A percentile compares a stretch with the other conserved stretches of the same genome.
phyloP scores from a whole-genome alignment of 1,140 invertebrate species.

The Calliphora vicina region DNA sequence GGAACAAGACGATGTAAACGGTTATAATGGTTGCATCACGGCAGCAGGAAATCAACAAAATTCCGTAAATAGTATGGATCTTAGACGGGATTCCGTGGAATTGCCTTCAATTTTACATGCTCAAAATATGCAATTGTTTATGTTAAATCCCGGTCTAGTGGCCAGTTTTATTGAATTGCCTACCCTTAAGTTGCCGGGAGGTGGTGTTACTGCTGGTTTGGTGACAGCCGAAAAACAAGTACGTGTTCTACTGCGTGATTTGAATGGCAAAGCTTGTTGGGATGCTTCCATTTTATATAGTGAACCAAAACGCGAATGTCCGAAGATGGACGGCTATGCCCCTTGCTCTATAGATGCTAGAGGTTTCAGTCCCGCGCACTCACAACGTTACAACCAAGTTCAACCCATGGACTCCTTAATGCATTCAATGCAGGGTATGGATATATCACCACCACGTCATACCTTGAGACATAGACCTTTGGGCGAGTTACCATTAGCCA shows the following conservation, averaged over 20 bases:
- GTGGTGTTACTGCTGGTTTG: constrained; percentile 80
- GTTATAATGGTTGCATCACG: constrained; percentile 5
- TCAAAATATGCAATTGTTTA: constrained; percentile 90
- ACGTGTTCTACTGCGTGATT: constrained; percentile 85
- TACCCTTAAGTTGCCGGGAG: constrained; percentile 82
- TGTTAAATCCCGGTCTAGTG: constrained; percentile 83
- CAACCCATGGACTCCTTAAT: constrained; percentile 56
- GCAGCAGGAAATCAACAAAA: not conserved
- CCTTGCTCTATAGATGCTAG: not conserved
- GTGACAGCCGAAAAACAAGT: constrained; percentile 76
- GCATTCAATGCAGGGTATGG: constrained; percentile 48
- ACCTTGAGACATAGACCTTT: constrained; percentile 76
- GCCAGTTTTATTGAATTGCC: constrained; percentile 92
- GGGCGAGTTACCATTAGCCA: constrained; percentile 79
- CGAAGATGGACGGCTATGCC: not conserved
- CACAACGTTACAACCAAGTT: constrained; percentile 39
- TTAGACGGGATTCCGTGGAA: constrained; percentile 54
- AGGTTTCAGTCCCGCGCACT: constrained; percentile 16
- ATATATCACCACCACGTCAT: constrained; percentile 65
- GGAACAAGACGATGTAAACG: constrained; percentile 85
- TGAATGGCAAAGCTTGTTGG: constrained; percentile 97
- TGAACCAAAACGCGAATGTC: constrained; percentile 66
- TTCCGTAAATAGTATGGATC: constrained; percentile 41
- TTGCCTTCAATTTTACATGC: constrained; percentile 69
- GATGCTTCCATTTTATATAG: constrained; percentile 90